These are phyloP conservation scores for Mimachlamys varia DNA, from an alignment of 2,888 invertebrate genomes.

Conservation along the genomic window DNA sequence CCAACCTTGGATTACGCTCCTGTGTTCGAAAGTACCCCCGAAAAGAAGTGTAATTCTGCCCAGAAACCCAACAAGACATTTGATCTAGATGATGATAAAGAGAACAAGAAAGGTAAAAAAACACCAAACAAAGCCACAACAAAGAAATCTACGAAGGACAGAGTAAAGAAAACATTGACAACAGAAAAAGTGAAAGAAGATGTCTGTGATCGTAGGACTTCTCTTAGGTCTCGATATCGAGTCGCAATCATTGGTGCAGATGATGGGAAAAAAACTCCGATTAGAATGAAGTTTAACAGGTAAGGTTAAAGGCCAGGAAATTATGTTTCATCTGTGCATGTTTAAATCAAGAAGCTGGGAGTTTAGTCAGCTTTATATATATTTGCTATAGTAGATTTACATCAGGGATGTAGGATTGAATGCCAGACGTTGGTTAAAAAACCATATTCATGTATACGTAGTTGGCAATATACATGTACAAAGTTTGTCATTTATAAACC, in stretches of 20 bases:
- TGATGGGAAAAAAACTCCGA: slow-evolving; percentile 63
- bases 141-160: background rate
- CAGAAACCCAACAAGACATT: slow-evolving; percentile 32
- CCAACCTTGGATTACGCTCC: background rate
- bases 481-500: too few species aligned
- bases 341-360: too few species aligned
- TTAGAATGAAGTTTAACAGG: slow-evolving; percentile 66
- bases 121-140: background rate
- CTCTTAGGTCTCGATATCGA: slow-evolving; percentile 62
- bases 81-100: slow-evolving; percentile 25
- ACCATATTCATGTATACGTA: too few species aligned
- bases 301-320: slow-evolving; percentile 40
- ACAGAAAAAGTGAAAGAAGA: slow-evolving; percentile 36
- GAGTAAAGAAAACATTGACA: background rate
- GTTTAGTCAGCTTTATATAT: too few species aligned
- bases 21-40: slow-evolving; percentile 47
- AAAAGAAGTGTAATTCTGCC: background rate
- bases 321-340: too few species aligned
- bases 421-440: too few species aligned
- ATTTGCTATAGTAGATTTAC: too few species aligned
- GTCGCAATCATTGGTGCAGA: slow-evolving; percentile 64
- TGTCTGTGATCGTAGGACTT: slow-evolving; percentile 47
- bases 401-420: too few species aligned
- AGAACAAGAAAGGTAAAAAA: slow-evolving; percentile 28
- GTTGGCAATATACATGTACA: too few species aligned